Evolutionary conservation across 2,797 vertebrate genomes (phyloP).

Genomic region (Hylomyscus alleni): DNA sequence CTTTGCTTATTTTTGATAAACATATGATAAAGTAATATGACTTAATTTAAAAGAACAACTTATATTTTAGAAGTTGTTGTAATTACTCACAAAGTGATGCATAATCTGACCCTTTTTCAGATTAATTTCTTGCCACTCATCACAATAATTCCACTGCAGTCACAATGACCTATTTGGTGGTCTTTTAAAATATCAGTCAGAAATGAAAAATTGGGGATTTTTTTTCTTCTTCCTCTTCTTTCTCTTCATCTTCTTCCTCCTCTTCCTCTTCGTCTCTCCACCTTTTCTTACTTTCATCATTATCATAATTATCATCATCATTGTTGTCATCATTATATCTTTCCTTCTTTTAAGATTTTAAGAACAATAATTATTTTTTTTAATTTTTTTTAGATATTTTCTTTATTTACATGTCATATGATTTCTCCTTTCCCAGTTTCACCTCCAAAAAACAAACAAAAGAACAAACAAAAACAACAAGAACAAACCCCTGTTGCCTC

Average conservation of each 20-base stretch:
- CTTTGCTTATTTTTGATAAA: not conserved
- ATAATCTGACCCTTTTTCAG: not conserved
- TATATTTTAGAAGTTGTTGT: not conserved
- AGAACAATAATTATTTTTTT: not conserved
- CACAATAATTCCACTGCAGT: not conserved
- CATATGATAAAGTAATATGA: not conserved
- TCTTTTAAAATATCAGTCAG: not conserved
- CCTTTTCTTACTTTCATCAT: not conserved
- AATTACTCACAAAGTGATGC: not conserved
- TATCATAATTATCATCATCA: not conserved
- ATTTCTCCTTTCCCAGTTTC: too few species aligned
- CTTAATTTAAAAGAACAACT: not conserved
- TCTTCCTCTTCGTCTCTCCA: not conserved
- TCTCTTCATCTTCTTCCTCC: fast-evolving
- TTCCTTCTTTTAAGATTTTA: not conserved
- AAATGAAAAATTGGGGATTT: not conserved
- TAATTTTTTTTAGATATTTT: too few species aligned
- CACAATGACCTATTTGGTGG: not conserved
- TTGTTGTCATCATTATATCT: not conserved
- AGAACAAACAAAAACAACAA: too few species aligned
- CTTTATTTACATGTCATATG: too few species aligned
- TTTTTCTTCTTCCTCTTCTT: too few species aligned
- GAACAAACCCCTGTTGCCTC: too few species aligned
- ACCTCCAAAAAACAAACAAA: too few species aligned
- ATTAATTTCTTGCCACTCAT: not conserved